A percentile compares a stretch with the other conserved stretches of the same genome.
These are phyloP conservation scores for Coptotermes formosanus DNA, from an alignment of 1,140 invertebrate genomes.

Conservation along the genomic window DNA sequence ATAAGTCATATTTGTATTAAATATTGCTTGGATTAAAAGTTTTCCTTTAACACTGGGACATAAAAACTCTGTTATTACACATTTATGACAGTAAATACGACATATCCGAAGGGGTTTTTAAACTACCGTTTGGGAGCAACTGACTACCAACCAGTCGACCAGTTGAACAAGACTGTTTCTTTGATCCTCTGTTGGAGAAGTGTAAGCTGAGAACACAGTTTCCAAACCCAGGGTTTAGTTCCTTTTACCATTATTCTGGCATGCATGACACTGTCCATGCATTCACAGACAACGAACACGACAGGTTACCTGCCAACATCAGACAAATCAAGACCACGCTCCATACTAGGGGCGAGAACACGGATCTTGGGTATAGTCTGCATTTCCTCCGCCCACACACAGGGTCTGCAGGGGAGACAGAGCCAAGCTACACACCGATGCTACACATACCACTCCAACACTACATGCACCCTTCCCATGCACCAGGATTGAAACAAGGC, in stretches of 20 bases:
- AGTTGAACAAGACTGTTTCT: neutral
- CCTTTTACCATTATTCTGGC: no score
- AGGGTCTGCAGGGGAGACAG: slow-evolving; percentile 27
- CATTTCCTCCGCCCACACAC: slow-evolving; percentile 55
- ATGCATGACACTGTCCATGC: no score
- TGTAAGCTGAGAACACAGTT: no score
- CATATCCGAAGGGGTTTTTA: no score
- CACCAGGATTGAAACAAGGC: neutral
- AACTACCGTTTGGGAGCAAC: no score
- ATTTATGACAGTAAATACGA: no score
- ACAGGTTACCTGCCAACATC: slow-evolving; percentile 18
- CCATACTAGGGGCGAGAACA: slow-evolving; percentile 73
- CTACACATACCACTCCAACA: neutral
- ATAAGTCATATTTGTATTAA: no score
- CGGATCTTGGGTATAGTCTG: slow-evolving; percentile 70
- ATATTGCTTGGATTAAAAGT: no score
- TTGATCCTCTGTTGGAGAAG: no score
- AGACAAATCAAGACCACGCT: slow-evolving; percentile 63
- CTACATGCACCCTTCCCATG: neutral
- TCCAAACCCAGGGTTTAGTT: no score
- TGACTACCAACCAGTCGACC: neutral
- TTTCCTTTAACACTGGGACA: no score
- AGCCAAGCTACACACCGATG: slow-evolving; percentile 23
- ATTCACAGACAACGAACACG: slow-evolving; percentile 19
- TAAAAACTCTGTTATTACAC: no score